Conservation (phyloP, 2,888 invertebrate genomes). For the Abrostola tripartita region DNA sequence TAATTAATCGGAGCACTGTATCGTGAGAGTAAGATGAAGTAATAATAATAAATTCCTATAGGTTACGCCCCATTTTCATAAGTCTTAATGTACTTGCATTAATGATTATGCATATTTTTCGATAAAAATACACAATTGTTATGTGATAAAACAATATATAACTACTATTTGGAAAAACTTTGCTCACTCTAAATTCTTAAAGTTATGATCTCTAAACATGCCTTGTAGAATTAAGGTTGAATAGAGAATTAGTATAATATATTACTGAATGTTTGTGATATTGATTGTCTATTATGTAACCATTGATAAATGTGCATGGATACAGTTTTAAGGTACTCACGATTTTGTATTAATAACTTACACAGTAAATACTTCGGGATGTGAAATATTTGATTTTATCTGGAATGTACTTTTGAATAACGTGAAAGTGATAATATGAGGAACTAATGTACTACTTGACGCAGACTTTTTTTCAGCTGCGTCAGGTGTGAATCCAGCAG, state of each 20-base stretch:
- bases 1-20: not conserved
- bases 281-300: slow-evolving; percentile 52
- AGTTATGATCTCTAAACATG: slow-evolving; percentile 81
- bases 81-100: slow-evolving; percentile 23
- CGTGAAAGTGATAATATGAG: not conserved
- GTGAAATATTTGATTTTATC: not conserved
- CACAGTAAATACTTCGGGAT: not conserved
- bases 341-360: no score
- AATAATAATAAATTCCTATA: slow-evolving; percentile 16
- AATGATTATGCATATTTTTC: slow-evolving; percentile 24
- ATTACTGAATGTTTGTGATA: slow-evolving; percentile 77
- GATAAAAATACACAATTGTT: slow-evolving; percentile 8
- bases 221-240: slow-evolving; percentile 75
- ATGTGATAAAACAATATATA: slow-evolving; percentile 29
- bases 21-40: slow-evolving; percentile 4
- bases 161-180: slow-evolving; percentile 39
- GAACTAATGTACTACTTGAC: no score
- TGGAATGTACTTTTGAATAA: not conserved
- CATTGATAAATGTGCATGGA: slow-evolving; percentile 33
- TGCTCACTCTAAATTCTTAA: slow-evolving; percentile 56
- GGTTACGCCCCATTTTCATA: slow-evolving; percentile 16
- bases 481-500: not conserved
- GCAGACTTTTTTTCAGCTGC: no score
- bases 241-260: slow-evolving; percentile 66
- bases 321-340: slow-evolving; percentile 27